phyloP scores from a whole-genome alignment of 2,113 vertebrate species.

The Leptobrachium ailaonicum region DNA sequence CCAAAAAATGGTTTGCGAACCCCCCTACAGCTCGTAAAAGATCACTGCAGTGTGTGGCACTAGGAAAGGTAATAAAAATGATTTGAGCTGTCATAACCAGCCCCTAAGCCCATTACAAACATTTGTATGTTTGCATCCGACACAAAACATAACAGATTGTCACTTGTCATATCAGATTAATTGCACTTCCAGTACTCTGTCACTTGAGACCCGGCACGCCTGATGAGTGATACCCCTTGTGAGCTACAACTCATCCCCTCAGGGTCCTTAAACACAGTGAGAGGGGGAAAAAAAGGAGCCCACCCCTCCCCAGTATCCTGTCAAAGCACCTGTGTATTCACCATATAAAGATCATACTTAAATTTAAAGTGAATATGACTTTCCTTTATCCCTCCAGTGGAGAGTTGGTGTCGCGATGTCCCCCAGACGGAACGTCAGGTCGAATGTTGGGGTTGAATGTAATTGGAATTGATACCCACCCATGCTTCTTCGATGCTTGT shows the following conservation, averaged over 20 bases:
- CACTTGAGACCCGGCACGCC: constrained; percentile 37
- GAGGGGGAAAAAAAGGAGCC: constrained; percentile 3
- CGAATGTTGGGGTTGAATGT: background rate
- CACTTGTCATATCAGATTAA: constrained; percentile 48
- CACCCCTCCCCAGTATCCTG: background rate
- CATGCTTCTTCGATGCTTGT: constrained; percentile 10
- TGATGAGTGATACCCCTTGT: constrained; percentile 43
- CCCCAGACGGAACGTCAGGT: background rate
- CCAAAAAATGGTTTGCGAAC: background rate
- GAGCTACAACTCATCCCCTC: constrained; percentile 35
- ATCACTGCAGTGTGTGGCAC: constrained; percentile 53
- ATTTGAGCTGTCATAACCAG: constrained; percentile 47
- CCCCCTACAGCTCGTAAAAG: background rate
- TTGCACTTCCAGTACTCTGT: constrained; percentile 41
- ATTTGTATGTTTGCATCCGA: constrained; percentile 54
- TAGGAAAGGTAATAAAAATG: constrained; percentile 49
- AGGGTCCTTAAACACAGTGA: constrained; percentile 17
- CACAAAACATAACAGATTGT: constrained; percentile 53
- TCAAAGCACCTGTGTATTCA: background rate
- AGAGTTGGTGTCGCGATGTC: background rate
- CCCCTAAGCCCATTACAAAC: constrained; percentile 51
- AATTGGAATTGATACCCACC: background rate
- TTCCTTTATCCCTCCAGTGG: background rate
- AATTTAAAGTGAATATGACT: background rate
- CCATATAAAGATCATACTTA: background rate